Conservation (phyloP, 2,797 vertebrate genomes). For the Artibeus jamaicensis region DNA sequence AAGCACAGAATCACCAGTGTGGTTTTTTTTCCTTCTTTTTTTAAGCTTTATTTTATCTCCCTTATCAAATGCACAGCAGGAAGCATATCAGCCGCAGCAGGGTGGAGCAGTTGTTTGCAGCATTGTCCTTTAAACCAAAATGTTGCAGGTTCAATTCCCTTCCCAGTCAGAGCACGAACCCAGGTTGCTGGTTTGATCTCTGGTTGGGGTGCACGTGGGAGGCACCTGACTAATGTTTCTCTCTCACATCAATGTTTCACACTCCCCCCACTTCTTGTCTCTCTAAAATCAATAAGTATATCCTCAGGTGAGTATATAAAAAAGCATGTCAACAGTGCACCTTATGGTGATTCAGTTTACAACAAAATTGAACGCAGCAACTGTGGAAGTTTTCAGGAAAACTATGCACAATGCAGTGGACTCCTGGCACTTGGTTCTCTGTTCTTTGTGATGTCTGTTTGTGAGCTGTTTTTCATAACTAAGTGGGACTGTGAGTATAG, state of each 20-base stretch:
- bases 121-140: not conserved
- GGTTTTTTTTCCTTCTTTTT: not conserved
- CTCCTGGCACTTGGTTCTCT: not conserved
- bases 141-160: not conserved
- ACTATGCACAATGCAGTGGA: not conserved
- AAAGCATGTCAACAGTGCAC: constrained; percentile 75
- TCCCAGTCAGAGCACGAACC: not conserved
- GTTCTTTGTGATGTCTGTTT: not conserved
- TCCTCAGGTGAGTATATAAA: not conserved
- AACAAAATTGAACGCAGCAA: constrained; percentile 73
- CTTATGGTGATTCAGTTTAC: constrained; percentile 62
- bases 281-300: not conserved
- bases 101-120: not conserved
- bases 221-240: not conserved
- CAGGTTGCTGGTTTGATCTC: not conserved
- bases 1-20: not conserved
- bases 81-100: constrained; percentile 59
- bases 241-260: not conserved
- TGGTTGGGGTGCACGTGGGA: not conserved
- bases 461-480: not conserved
- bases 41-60: constrained; percentile 79
- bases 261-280: not conserved
- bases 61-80: constrained; percentile 76
- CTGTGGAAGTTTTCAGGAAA: constrained; percentile 49
- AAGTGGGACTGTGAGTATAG: not conserved